Conservation (phyloP, 53 echinoderm and acorn worm species). For the Apostichopus leukothele region DNA sequence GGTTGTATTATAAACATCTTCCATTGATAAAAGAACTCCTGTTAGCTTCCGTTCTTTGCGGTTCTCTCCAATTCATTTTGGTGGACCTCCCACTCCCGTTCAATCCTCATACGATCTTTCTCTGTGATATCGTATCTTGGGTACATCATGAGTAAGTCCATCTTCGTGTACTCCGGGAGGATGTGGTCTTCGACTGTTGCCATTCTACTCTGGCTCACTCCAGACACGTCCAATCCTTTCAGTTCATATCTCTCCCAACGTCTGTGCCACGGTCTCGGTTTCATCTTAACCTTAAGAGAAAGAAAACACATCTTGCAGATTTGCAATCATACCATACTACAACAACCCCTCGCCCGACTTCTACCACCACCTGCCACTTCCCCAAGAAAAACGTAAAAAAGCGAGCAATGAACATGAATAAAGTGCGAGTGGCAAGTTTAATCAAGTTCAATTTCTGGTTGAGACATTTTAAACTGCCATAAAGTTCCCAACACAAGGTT, state of each 20-base stretch:
- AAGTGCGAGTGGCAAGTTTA: too few species aligned
- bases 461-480: too few species aligned
- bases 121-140: constrained; percentile 66
- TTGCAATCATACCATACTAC: too few species aligned
- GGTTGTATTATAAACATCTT: too few species aligned
- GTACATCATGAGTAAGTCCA: constrained; percentile 71
- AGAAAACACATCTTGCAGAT: neutral
- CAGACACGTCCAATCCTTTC: constrained; percentile 68
- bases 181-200: constrained; percentile 59
- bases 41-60: constrained; percentile 6
- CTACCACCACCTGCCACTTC: too few species aligned
- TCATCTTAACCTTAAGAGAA: constrained; percentile 80
- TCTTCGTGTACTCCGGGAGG: constrained; percentile 66
- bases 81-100: constrained; percentile 70
- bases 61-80: constrained; percentile 49
- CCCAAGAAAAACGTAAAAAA: too few species aligned
- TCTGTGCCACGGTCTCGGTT: constrained; percentile 88
- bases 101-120: constrained; percentile 54
- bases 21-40: too few species aligned
- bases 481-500: too few species aligned
- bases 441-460: too few species aligned
- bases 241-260: constrained; percentile 83
- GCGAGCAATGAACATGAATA: too few species aligned
- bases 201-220: constrained; percentile 60
- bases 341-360: too few species aligned